A percentile compares a stretch with the other conserved stretches of the same genome.
Evolutionary conservation across 1,140 invertebrate genomes (phyloP).

Genomic region (Phymastichus coffea): DNA sequence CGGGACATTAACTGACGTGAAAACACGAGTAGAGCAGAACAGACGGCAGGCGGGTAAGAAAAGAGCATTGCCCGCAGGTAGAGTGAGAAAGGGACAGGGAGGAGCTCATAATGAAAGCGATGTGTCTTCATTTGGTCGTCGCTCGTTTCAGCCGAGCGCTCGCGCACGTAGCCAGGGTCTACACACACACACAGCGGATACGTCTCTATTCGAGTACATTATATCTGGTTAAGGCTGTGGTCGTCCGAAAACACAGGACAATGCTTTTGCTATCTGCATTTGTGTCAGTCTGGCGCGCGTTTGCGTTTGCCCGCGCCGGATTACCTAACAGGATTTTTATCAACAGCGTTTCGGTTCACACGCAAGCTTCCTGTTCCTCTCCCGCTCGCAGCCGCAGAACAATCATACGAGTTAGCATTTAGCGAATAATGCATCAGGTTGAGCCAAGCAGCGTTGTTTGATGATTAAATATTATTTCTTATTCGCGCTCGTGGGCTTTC

Average conservation of each 20-base stretch:
- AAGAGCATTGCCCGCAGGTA: constrained; percentile 20
- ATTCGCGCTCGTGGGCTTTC: no score
- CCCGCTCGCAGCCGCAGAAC: no score
- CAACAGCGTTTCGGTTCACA: no score
- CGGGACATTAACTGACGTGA: constrained; percentile 10
- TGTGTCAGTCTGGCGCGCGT: no score
- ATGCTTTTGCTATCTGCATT: background rate
- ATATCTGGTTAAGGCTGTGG: constrained; percentile 19
- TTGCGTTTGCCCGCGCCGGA: no score
- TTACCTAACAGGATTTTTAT: no score
- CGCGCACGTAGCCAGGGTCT: background rate
- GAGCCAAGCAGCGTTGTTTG: no score
- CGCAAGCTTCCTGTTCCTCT: no score
- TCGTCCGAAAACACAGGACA: background rate
- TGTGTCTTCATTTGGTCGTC: constrained; percentile 48
- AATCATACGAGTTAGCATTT: no score
- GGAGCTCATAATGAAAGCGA: constrained; percentile 46
- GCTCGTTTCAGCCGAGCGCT: constrained; percentile 36
- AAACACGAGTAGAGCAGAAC: constrained; percentile 8
- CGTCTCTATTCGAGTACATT: constrained; percentile 23
- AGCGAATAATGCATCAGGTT: no score
- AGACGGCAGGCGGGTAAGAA: background rate
- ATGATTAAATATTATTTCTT: no score
- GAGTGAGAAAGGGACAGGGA: constrained; percentile 3
- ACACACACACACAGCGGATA: background rate